Base-by-base conservation (phyloP, 2,797 vertebrate genomes). In the Lagorchestes hirsutus region DNA sequence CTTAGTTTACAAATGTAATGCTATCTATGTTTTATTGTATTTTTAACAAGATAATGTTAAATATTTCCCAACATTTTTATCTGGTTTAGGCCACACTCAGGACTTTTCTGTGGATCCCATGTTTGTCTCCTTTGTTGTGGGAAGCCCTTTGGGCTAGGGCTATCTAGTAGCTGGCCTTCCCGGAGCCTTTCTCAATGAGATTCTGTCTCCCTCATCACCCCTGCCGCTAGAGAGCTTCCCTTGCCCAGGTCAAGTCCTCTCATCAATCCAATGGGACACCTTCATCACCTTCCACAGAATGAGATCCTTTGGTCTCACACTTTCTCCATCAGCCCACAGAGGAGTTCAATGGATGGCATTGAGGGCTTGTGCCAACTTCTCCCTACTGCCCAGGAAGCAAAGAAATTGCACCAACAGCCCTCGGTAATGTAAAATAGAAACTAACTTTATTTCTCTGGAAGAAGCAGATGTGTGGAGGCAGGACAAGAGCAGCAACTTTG, bases 401-500 rank as follows among this genome's bases (percentile, higher is more conserved):
- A 96, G 90, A 93, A 94, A 94, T 14, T 0, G 92, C 93, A 55
- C 91, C 55, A 55, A 82, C 59, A 91, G 92, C 57, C 40, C 28
- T 1, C n/a, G 40, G 40, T 98, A 98, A 97, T 93, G 74, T 98
- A 98, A 98, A 98, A 98, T 98, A 98, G 92, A 98, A 97, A 98
- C 95, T 91, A 97, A 93, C 74, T 98, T 98, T 98, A 98, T 98
- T 98, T 98, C 91, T 98, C 97, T 97, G 97, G 94, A 96, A 97
- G 97, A 98, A 98, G 97, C 98, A 95, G 92, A 93, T 94, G 97
- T 90, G 56, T 59, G 92, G 57, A 94, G 97, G 92, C 50, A 67
- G 96, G 96, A 91, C 50, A 54, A 55, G 52, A 54, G 74, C 95
- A 93, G 87, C 95, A 93, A 91, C 97, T 97, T 92, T 97, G 97